These are phyloP conservation scores for Heliconius ethilla DNA, from an alignment of 2,888 invertebrate genomes.

Conservation along the genomic window DNA sequence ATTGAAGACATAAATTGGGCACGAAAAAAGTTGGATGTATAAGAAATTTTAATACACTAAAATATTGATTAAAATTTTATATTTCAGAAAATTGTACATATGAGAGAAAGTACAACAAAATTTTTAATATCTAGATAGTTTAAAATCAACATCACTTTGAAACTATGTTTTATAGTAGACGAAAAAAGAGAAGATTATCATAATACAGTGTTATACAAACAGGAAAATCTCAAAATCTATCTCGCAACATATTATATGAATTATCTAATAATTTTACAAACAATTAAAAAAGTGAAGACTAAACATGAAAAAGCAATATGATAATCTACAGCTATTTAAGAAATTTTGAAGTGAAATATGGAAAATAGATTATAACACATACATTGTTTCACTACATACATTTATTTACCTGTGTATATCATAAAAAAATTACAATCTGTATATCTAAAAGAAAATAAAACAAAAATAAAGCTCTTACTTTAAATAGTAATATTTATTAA, in stretches of 20 bases:
- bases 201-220: conserved; percentile 62
- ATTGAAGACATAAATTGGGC: conserved; percentile 59
- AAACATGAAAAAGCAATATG: conserved; percentile 41
- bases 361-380: conserved; percentile 30
- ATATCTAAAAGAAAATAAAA: conserved; percentile 58
- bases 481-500: conserved; percentile 78
- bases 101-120: conserved; percentile 78
- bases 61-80: conserved; percentile 77
- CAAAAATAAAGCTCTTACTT: conserved; percentile 72
- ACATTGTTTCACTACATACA: conserved; percentile 27
- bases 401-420: conserved; percentile 26
- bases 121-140: conserved; percentile 64
- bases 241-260: conserved; percentile 59
- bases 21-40: conserved; percentile 58
- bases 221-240: conserved; percentile 52
- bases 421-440: conserved; percentile 53
- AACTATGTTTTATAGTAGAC: conserved; percentile 68
- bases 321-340: conserved; percentile 30
- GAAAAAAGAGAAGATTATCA: conserved; percentile 69
- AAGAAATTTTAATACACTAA: conserved; percentile 56
- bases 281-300: conserved; percentile 45
- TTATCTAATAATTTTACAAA: conserved; percentile 59
- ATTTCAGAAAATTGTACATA: conserved; percentile 81
- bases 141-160: conserved; percentile 64
- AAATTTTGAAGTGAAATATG: conserved; percentile 35